Evolutionary conservation across 1,140 invertebrate genomes (phyloP).

Genomic region (Vanessa atalanta): DNA sequence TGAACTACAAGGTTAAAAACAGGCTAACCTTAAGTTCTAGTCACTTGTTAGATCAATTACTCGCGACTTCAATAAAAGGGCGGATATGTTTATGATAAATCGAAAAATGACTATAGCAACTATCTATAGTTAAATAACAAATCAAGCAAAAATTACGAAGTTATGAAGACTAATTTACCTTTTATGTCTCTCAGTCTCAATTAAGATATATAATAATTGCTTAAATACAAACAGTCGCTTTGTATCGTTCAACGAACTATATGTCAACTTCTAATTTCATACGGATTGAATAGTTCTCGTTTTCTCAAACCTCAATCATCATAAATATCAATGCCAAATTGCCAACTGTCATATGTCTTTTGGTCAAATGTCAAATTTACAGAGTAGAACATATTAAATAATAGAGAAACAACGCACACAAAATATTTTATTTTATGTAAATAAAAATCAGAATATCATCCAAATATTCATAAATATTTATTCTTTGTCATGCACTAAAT

Average conservation of each 20-base stretch:
- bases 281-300: not conserved
- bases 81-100: conserved; percentile 22
- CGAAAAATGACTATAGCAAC: conserved; percentile 1
- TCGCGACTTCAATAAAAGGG: conserved; percentile 28
- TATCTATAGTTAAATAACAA: not conserved
- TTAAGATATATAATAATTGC: not conserved
- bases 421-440: too few relatives aligned
- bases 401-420: too few relatives aligned
- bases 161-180: not conserved
- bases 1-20: conserved; percentile 30
- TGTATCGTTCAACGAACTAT: conserved; percentile 7
- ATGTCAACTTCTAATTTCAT: conserved; percentile 4
- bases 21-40: conserved; percentile 31
- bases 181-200: not conserved
- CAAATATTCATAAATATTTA: too few relatives aligned
- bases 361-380: too few relatives aligned
- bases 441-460: too few relatives aligned
- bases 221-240: conserved; percentile 11
- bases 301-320: not conserved
- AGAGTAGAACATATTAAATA: too few relatives aligned
- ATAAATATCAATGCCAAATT: not conserved
- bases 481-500: too few relatives aligned
- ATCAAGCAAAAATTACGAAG: not conserved
- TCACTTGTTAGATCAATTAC: conserved; percentile 39
- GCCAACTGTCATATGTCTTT: too few relatives aligned